Evolutionary conservation across 2,113 vertebrate genomes (phyloP), one percentile per base, ranked within the genome.

Genomic region (Varanus salvator): DNA sequence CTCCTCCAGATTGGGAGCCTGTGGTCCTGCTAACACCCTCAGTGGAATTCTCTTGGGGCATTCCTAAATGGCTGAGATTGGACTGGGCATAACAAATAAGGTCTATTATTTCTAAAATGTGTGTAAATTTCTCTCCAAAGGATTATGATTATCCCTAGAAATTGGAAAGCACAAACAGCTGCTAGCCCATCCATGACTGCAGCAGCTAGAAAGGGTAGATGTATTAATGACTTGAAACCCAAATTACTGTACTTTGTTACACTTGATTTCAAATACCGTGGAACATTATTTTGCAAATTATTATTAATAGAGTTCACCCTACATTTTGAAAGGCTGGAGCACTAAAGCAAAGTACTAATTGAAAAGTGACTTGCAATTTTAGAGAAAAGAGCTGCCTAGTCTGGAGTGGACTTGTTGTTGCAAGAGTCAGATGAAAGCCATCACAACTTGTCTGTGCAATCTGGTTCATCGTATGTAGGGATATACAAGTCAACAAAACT

Each of bases 161-260:
- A 93, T 90, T 64, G 50, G 9, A 92, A 83, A 84, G 86, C 88
- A 89, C 87, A 92, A 50, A 92, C 90, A 83, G 82, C 74, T 94
- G 87, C 87, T 84, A 90, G 77, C 85, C 91, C 90, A 83, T 92
- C 92, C 86, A 0, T 89, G 92, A 93, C 91, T 91, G 87, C 83
- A 94, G 83, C 89, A 94, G 8, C 92, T 86, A 90, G 31, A 86
- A 91, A 94, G 80, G 77, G 38, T 4, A 85, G 85, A 83, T 94
- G 95, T 74, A 69, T 94, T 94, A 94, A 92, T 90, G 88, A 90
- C 89, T 86, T 54, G 84, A 93, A 92, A 93, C 77, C 66, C 80
- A 93, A 93, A 91, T 89, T 94, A 82, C 87, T 87, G 6, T 71
- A 71, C 90, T 90, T 93, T 94, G 91, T 89, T 48, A 80, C 80